Evolutionary conservation across 2,113 vertebrate genomes (phyloP).

Genomic region (Gracilinanus agilis): DNA sequence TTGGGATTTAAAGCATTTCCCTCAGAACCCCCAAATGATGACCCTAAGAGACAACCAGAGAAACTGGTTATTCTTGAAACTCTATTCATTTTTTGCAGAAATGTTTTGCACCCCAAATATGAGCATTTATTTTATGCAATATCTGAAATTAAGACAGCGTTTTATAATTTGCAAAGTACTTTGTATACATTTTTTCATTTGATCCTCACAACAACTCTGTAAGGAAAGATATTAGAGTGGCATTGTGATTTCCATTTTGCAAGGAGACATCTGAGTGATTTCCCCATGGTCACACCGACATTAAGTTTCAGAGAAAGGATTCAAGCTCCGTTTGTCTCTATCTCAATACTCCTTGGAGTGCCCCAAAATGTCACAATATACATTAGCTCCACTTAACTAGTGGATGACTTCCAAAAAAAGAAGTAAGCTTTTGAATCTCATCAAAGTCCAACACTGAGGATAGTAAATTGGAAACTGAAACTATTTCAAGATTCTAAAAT

Average conservation of each 20-base stretch:
- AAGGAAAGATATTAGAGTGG: background rate
- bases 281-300: background rate
- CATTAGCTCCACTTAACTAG: background rate
- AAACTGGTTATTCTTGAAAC: background rate
- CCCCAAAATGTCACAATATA: background rate
- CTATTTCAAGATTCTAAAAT: background rate
- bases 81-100: background rate
- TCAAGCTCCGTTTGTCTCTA: background rate
- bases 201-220: background rate
- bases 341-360: background rate
- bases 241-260: background rate
- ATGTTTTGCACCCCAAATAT: background rate
- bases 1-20: background rate
- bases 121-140: background rate
- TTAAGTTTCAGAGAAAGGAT: background rate
- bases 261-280: background rate
- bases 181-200: background rate
- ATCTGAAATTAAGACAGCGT: background rate
- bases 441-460: background rate
- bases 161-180: background rate
- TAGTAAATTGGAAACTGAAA: background rate
- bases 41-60: background rate
- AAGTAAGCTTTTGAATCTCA: background rate
- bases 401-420: background rate
- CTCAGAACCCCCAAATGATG: background rate